phyloP scores from a whole-genome alignment of 1,140 invertebrate genomes.

The Drosophila bifasciata region DNA sequence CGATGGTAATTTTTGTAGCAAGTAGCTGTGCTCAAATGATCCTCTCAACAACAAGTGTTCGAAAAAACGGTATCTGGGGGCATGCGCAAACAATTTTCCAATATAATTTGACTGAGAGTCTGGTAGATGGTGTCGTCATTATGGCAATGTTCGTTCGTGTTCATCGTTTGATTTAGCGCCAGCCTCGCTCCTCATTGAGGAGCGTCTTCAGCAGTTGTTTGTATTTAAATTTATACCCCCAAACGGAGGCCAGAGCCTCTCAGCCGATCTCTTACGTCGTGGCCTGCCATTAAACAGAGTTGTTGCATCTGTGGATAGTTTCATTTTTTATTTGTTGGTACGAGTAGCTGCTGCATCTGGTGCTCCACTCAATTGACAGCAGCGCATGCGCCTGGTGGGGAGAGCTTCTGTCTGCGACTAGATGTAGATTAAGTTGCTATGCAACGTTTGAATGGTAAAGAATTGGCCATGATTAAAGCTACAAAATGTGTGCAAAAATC shows the following conservation, averaged over 20 bases:
- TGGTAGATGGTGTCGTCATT: slow-evolving; percentile 61
- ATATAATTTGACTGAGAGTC: slow-evolving; percentile 53
- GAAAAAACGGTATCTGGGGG: slow-evolving; percentile 9
- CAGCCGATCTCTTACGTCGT: slow-evolving; percentile 9
- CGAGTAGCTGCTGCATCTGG: slow-evolving; percentile 27
- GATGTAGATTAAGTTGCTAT: slow-evolving; percentile 55
- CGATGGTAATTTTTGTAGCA: slow-evolving; percentile 24
- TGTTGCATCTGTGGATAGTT: slow-evolving; percentile 36
- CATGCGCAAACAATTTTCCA: slow-evolving; percentile 46
- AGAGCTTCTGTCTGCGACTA: slow-evolving; percentile 19
- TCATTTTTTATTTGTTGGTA: not conserved
- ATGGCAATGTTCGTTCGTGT: slow-evolving; percentile 76
- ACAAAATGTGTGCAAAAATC: not conserved
- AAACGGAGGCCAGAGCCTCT: not conserved
- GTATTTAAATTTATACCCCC: slow-evolving; percentile 62
- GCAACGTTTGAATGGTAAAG: slow-evolving; percentile 5
- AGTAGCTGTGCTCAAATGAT: slow-evolving; percentile 42
- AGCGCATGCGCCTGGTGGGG: slow-evolving; percentile 52
- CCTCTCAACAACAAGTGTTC: slow-evolving; percentile 66
- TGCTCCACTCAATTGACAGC: slow-evolving; percentile 64
- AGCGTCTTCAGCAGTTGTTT: slow-evolving; percentile 49
- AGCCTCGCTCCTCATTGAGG: slow-evolving; percentile 20
- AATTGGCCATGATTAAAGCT: slow-evolving; percentile 1
- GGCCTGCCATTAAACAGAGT: slow-evolving; percentile 66
- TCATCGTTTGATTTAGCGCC: slow-evolving; percentile 76